Evolutionary conservation across 2,888 invertebrate genomes (phyloP).

Genomic region (Steinernema carpocapsae): DNA sequence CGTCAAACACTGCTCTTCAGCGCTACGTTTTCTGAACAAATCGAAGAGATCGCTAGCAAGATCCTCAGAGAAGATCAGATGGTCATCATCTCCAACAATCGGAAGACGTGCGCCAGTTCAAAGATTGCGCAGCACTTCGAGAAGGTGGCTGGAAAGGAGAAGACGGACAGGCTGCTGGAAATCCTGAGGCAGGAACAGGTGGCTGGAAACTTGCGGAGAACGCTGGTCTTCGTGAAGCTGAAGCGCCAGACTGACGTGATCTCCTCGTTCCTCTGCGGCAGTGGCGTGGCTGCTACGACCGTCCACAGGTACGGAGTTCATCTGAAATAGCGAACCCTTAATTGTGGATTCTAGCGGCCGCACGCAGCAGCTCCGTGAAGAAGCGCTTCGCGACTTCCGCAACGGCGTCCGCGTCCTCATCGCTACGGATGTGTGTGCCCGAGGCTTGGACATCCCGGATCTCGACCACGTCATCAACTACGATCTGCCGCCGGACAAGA

Average conservation of each 20-base stretch:
- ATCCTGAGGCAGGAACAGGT: conserved; percentile 28
- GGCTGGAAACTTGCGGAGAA: background rate
- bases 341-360: conserved; percentile 72
- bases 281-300: conserved; percentile 38
- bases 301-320: conserved; percentile 45
- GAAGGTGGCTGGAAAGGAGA: background rate
- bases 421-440: conserved; percentile 90
- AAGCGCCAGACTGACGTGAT: conserved; percentile 43
- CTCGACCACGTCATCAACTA: conserved; percentile 73
- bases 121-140: conserved; percentile 47
- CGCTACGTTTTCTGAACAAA: conserved; percentile 38
- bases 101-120: conserved; percentile 41
- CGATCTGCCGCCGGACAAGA: conserved; percentile 69
- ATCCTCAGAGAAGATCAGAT: conserved; percentile 65
- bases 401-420: conserved; percentile 77
- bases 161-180: conserved; percentile 38
- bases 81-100: conserved; percentile 39
- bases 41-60: conserved; percentile 41
- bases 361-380: conserved; percentile 78
- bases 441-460: conserved; percentile 84
- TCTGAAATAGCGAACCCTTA: background rate
- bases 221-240: conserved; percentile 49
- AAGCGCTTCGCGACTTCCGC: conserved; percentile 78
- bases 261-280: conserved; percentile 38
- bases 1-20: conserved; percentile 39